These are phyloP conservation scores for Chlorodrepanis virens DNA, from an alignment of 2,113 vertebrate genomes.

Conservation along the genomic window DNA sequence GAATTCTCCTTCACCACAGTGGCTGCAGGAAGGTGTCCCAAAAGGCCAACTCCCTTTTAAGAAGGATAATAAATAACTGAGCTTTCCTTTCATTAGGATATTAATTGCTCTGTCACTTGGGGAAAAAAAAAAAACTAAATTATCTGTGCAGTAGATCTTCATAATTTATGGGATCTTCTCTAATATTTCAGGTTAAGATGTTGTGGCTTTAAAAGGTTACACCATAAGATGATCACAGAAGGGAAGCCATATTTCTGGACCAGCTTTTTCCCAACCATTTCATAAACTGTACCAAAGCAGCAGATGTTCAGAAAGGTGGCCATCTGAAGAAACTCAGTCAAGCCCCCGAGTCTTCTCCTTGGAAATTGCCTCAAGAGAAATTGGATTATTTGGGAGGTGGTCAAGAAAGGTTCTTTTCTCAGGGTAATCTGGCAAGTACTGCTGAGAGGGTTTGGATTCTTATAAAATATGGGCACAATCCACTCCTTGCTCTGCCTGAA, in stretches of 20 bases:
- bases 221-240: neutral
- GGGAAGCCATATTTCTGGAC: neutral
- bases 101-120: neutral
- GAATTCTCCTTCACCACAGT: neutral
- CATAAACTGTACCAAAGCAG: neutral
- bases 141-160: neutral
- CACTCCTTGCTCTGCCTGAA: neutral
- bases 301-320: neutral
- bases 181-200: neutral
- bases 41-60: neutral
- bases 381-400: accelerated
- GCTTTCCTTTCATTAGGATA: neutral
- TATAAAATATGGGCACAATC: neutral
- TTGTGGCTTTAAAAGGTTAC: neutral
- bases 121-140: neutral
- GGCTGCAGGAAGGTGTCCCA: neutral
- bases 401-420: neutral
- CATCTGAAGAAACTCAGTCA: neutral
- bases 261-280: neutral
- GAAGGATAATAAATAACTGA: neutral
- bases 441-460: neutral
- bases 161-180: neutral
- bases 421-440: neutral
- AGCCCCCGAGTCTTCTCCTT: neutral
- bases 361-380: neutral